Evolutionary conservation across 2,113 vertebrate genomes (phyloP).

Genomic region (Coregonus clupeaformis): DNA sequence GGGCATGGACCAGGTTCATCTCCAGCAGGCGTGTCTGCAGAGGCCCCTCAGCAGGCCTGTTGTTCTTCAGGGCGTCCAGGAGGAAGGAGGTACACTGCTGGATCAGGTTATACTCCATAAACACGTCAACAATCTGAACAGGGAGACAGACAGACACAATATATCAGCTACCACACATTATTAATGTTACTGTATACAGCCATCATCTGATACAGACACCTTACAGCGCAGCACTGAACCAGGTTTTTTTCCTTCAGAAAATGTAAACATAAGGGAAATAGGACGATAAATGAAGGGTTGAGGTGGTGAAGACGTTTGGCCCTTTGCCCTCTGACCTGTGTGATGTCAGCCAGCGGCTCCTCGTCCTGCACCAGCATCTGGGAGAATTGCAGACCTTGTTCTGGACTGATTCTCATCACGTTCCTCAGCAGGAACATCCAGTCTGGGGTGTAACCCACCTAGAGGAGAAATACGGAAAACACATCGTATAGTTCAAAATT

Average conservation of each 20-base stretch:
- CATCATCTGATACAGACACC: neutral
- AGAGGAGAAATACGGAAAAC: slow-evolving; percentile 8
- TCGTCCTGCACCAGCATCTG: slow-evolving; percentile 99
- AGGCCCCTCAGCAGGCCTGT: slow-evolving; percentile 94
- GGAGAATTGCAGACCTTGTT: slow-evolving; percentile 98
- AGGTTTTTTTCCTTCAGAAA: too few species aligned
- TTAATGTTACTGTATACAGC: neutral
- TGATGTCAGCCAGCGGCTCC: slow-evolving; percentile 97
- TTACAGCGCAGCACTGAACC: too few species aligned
- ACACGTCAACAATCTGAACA: slow-evolving; percentile 94
- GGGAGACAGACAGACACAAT: neutral
- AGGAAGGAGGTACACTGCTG: slow-evolving; percentile 98
- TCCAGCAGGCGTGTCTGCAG: slow-evolving; percentile 95
- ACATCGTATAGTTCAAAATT: neutral
- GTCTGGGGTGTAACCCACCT: slow-evolving; percentile 99
- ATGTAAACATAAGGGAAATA: too few species aligned
- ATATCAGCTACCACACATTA: neutral
- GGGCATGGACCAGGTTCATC: slow-evolving; percentile 98
- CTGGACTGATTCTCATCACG: slow-evolving; percentile 97
- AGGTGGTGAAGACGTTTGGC: neutral
- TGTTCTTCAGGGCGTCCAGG: slow-evolving; percentile 96
- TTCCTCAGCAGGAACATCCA: slow-evolving; percentile 99
- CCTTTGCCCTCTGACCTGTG: slow-evolving; percentile 80
- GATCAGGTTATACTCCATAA: slow-evolving; percentile 99
- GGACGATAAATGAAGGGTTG: too few species aligned